Base-by-base conservation (phyloP, 2,113 vertebrate genomes). In the Salvelinus fontinalis region DNA sequence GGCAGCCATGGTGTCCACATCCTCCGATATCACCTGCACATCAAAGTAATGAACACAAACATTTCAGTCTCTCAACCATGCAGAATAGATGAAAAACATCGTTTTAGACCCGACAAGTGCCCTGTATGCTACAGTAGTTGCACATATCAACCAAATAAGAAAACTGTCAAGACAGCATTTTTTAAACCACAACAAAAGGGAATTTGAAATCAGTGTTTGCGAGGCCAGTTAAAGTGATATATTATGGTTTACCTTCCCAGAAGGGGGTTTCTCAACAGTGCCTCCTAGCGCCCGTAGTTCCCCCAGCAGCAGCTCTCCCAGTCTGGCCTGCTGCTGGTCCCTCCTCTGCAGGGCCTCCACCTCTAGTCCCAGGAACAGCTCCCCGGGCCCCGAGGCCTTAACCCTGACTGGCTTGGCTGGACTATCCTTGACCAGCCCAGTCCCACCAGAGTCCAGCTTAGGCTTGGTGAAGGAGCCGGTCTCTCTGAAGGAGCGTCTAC, bases 391-490 rank as follows among this genome's bases (percentile, higher is more conserved):
- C 72, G 80, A 49, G 89, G 89, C 34, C 0, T 83, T n/a, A 7
- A 77, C 87, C 84, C 94, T 93, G 83, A 78, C 88, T 76, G 93
- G 78, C 71, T 94, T 95, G 70, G 83, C 86, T 54, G 81, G 5
- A 49, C 26, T 65, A 66, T 95, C 95, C 83, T 96, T 95, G 70
- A 92, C 85, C 0, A 94, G 89, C 8, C 71, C 20, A 76, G 29
- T 75, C 75, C 95, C 86, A 22, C 89, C 82, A 64, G 96, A 94
- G 31, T 96, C 96, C 80, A 99, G 93, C 76, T 99, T 96, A 60
- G 97, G 97, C 86, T 97, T 98, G 73, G 97, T 99, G 83, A 96
- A 97, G 75, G 95, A 93, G 87, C 85, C 95, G 0, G 95, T 95
- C 86, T 97, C 95, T 26, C 94, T 92, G 82, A 97, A 94, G 18